Evolutionary conservation across 2,888 invertebrate species (phyloP), one percentile per base, ranked within the genome.

Genomic region (Eupeodes luniger): DNA sequence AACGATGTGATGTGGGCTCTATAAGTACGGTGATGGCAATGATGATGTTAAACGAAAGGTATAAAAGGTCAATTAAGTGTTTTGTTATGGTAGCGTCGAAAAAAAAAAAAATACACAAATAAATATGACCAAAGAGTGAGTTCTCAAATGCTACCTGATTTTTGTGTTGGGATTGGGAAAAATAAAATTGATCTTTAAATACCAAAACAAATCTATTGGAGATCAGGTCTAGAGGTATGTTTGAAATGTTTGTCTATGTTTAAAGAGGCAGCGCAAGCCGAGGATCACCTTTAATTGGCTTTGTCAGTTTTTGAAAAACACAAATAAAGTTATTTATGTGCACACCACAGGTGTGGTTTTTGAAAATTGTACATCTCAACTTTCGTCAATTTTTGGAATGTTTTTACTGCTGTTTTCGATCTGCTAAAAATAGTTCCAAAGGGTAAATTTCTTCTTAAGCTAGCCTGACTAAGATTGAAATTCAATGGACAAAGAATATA

Each of bases 31-130:
- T 66, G 47, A 47, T 47, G 67, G 16, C 34, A 76, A 62, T 76
- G 66, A 67, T 67, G 51, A 40, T 67, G 51, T 66, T 69, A 72
- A 59, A 61, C 49, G 40, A 69, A 69, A 76, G 61, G 57, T 66
- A 36, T 69, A 47, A 69, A 55, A 69, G 86, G 86, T 87, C 86
- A 87, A 83, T 87, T 79, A 82, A 86, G 83, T 87, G 83, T 87
- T 79, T 59, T 14, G 70, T 72, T 72, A 61, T 62, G 69, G 57
- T 82, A 66, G 49, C 36, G 49, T 59, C 55, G 34, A 57, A 19
- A 27, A 57, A 16, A 57, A 19, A 27, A 57, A 16, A 47, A 70
- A 51, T 64, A 82, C 51, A 72, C 11, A 59, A 47, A 59, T 34
- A 19, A 19, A 59, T 47, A 47, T 66, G 61, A 19, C 49, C 44